A percentile compares a stretch with the other conserved stretches of the same genome.
Conservation (phyloP, 2,888 invertebrate genomes). For the Hymenopus coronatus region DNA sequence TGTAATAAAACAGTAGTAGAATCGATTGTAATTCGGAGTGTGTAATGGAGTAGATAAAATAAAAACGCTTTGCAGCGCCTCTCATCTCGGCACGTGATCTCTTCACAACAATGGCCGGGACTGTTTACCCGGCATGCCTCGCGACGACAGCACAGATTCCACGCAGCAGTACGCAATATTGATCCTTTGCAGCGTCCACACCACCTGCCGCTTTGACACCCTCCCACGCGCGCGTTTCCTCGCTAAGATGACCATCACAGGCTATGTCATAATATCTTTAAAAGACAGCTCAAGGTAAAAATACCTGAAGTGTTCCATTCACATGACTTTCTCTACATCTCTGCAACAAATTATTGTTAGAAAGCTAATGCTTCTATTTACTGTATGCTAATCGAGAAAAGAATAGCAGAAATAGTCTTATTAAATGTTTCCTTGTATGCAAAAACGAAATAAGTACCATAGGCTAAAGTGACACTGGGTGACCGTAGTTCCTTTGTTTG, state of each 20-base stretch:
- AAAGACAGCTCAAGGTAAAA: no score
- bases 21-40: not conserved
- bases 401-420: no score
- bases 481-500: no score
- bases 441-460: no score
- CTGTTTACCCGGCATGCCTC: not conserved
- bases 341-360: no score
- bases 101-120: not conserved
- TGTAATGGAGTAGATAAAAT: not conserved
- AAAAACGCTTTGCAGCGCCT: not conserved
- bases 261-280: no score
- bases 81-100: not conserved
- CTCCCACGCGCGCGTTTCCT: not conserved
- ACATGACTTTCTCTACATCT: no score
- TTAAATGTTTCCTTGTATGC: no score
- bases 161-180: not conserved
- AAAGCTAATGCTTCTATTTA: no score
- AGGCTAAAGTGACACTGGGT: no score
- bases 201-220: not conserved
- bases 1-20: not conserved
- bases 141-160: not conserved
- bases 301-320: no score
- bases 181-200: not conserved
- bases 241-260: not conserved
- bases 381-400: no score